Evolutionary conservation across 1,140 invertebrate species (phyloP), one percentile per base, ranked within the genome.

Genomic region (Cydia fagiglandana): DNA sequence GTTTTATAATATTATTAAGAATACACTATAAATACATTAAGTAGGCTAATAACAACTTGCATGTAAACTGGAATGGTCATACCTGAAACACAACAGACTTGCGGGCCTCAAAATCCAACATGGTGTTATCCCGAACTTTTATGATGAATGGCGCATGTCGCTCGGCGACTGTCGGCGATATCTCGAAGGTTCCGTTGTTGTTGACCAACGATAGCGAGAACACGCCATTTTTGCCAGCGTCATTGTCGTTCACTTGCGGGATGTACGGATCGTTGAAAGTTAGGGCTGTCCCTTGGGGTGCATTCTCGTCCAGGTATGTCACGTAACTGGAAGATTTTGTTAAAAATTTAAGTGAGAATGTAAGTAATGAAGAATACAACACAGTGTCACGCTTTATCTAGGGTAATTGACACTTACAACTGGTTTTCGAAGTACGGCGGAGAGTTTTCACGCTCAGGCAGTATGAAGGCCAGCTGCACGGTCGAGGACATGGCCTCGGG

Each of bases 181-280:
- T 96, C 87, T 98, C 96, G 88, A 98, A 98, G 2, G 97, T 97
- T 17, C 96, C 96, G 88, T 97, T 97, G 86, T 98, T 97, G 76
- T 96, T 96, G 17, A 96, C 93, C 75, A 98, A 86, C 53, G 95
- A 94, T 7, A 98, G 88, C 4, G 96, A 95, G 86, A 98, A 97
- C 4, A 98, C 96, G 24, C 97, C 97, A 84, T 97, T 97, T 83
- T 97, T 96, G 10, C 95, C 97, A 85, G 95, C 95, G 84, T 96
- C 96, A 80, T 96, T 96, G 81, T 97, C 96, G 75, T 94, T 95
- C 12, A 97, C 96, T 93, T 94, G 94, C 2, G 95, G 95, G 45
- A 94, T 94, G 86, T 96, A 96, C 17, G 94, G 95, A 81, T 96
- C 96, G 73, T 91, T 91, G 84, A 97, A 96, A 79, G 94, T 94